These are phyloP conservation scores for Myxocyprinus asiaticus DNA, from an alignment of 2,113 vertebrate genomes.

Conservation along the genomic window DNA sequence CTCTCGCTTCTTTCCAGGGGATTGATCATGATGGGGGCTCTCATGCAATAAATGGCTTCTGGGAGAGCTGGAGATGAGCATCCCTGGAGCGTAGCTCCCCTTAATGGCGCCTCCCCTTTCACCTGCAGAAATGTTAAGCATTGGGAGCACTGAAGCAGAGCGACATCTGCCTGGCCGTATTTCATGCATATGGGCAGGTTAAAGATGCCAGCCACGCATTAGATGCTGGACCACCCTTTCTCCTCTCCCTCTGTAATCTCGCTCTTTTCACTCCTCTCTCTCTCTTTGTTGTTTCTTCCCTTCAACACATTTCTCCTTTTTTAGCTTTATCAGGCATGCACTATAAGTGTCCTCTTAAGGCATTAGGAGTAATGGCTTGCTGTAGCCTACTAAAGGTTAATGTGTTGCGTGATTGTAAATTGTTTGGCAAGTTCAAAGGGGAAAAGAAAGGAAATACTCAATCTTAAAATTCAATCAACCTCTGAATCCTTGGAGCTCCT, in stretches of 20 bases:
- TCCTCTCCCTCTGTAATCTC: background rate
- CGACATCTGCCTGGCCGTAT: conserved; percentile 33
- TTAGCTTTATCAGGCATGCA: conserved; percentile 57
- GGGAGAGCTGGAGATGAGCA: conserved; percentile 62
- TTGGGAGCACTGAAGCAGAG: conserved; percentile 39
- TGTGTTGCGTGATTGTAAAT: conserved; percentile 70
- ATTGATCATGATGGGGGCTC: conserved; percentile 65
- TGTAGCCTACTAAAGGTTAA: conserved; percentile 69
- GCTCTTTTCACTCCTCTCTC: background rate
- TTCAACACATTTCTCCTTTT: background rate
- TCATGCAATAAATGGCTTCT: conserved; percentile 70
- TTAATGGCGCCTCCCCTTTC: conserved; percentile 46
- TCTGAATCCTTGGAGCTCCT: conserved; percentile 4
- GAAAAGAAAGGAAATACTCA: conserved; percentile 63
- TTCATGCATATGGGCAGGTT: conserved; percentile 59
- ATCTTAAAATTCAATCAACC: conserved; percentile 67
- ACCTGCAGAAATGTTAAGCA: conserved; percentile 64
- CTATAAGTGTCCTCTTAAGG: conserved; percentile 52
- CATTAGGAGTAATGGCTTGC: conserved; percentile 59
- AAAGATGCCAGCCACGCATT: conserved; percentile 48
- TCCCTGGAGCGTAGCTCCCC: conserved; percentile 54
- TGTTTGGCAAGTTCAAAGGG: conserved; percentile 67
- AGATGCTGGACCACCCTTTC: conserved; percentile 8
- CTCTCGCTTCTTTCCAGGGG: conserved; percentile 43
- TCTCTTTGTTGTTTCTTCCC: background rate